Evolutionary conservation across 2,888 invertebrate genomes (phyloP).

Genomic region (Noctua comes): DNA sequence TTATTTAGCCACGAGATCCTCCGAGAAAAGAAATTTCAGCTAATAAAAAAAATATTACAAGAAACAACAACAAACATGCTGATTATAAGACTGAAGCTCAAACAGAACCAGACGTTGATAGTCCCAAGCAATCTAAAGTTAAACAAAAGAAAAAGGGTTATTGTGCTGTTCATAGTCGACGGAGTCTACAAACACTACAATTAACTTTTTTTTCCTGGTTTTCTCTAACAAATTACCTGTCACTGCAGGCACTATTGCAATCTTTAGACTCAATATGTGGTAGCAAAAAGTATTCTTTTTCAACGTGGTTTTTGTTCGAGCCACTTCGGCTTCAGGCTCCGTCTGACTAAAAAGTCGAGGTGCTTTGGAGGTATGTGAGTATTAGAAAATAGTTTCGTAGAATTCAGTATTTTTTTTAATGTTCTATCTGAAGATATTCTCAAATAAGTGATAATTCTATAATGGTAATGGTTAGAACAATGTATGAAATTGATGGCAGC

Average conservation of each 20-base stretch:
- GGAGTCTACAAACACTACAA: constrained; percentile 42
- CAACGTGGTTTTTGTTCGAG: constrained; percentile 36
- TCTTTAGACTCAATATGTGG: constrained; percentile 56
- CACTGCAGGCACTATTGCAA: constrained; percentile 58
- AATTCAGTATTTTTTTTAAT: background rate
- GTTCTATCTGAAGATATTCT: background rate
- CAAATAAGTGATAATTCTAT: background rate
- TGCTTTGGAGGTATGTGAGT: background rate
- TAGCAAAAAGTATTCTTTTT: constrained; percentile 43
- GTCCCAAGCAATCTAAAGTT: constrained; percentile 54
- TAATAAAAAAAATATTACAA: background rate
- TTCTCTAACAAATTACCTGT: constrained; percentile 61
- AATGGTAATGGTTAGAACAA: background rate
- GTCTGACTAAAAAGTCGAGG: constrained; percentile 19
- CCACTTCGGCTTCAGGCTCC: constrained; percentile 28
- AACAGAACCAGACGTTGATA: constrained; percentile 42
- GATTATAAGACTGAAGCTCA: constrained; percentile 11
- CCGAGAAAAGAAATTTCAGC: too few relatives aligned
- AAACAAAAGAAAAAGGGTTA: constrained; percentile 54
- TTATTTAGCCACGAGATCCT: too few relatives aligned
- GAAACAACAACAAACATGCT: constrained; percentile 13
- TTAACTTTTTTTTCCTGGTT: constrained; percentile 57
- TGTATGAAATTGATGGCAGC: background rate
- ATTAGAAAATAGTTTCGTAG: constrained; percentile 7
- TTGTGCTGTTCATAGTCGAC: constrained; percentile 42